Evolutionary conservation across 2,888 invertebrate genomes (phyloP), one percentile per base, ranked within the genome.

Genomic region (Heteropelma amictum): DNA sequence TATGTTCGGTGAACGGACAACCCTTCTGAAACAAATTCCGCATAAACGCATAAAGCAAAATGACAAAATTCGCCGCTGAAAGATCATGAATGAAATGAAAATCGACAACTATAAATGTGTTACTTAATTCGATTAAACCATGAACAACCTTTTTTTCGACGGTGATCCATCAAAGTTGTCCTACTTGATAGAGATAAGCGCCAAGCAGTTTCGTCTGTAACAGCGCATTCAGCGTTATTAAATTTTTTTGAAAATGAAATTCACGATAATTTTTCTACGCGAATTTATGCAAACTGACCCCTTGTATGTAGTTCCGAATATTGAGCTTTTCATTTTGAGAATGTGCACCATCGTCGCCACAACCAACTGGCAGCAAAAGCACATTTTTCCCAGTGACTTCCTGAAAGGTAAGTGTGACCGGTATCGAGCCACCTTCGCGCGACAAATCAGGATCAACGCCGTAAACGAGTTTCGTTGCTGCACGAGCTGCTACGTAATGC

Each of bases 291-390:
- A 30, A 30, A 54, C 93, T 92, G 90, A 97, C 98, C 84, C 98
- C 98, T 90, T 97, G 94, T 80, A 98, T 95, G 85, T 98, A 98
- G 90, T 98, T 98, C 79, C 93, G 92, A 72, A 95, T 91, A 90
- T 98, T 95, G 82, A 99, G 92, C 90, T 99, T 99, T 91, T 99
- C 99, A 91, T 99, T 99, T 91, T 99, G 97, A 10, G 98, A 98
- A 91, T 99, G 99, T 73, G 99, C 98, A 83, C 98, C 98, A 90
- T 99, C 99, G 90, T 99, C 98, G 70, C 95, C 95, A 65, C 96
- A 94, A 54, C 99, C 99, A 88, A 99, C 95, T 0, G 99, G 99
- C 80, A 99, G 91, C 77, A 99, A 91, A 86, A 99, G 92, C 56
- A 98, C 98, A 90, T 97, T 98, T 88, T 96, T 96, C 0, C 95